phyloP scores from a whole-genome alignment of 2,888 invertebrate genomes.

The Pediacus dermestoides region DNA sequence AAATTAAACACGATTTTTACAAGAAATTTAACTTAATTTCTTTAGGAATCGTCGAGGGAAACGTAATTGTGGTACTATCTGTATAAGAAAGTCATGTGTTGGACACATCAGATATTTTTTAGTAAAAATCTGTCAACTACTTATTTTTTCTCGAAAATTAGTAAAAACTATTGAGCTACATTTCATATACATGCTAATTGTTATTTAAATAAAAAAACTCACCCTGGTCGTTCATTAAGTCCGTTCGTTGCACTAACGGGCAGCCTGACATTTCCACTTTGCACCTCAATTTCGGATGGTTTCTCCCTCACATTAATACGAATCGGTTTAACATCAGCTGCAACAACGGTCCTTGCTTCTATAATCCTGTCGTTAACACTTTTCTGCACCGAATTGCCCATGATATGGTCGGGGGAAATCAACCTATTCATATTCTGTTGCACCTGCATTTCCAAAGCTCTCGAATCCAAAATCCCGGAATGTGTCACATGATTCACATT shows the following conservation, averaged over 20 bases:
- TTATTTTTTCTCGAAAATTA: too few relatives aligned
- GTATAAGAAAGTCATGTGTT: too few relatives aligned
- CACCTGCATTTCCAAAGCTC: constrained; percentile 35
- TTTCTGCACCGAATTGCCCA: constrained; percentile 29
- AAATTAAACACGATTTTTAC: too few relatives aligned
- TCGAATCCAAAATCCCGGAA: constrained; percentile 32
- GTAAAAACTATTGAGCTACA: too few relatives aligned
- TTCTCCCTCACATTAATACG: constrained; percentile 47
- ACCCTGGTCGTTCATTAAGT: constrained; percentile 43
- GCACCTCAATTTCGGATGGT: constrained; percentile 45
- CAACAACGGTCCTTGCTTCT: constrained; percentile 44
- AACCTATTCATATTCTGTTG: constrained; percentile 40
- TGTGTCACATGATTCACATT: constrained; percentile 32
- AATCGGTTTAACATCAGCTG: constrained; percentile 47
- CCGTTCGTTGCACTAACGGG: constrained; percentile 43
- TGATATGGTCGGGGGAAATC: constrained; percentile 31
- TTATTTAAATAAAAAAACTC: constrained; percentile 28
- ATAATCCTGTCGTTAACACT: constrained; percentile 40
- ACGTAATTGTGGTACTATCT: too few relatives aligned
- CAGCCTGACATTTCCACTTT: constrained; percentile 47
- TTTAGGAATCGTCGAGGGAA: too few relatives aligned
- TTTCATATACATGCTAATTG: too few relatives aligned
- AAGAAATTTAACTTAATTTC: too few relatives aligned
- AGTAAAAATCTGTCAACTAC: too few relatives aligned
- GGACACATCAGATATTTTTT: too few relatives aligned